Conservation (phyloP, 1,140 invertebrate genomes). For the Plectrocnemia conspersa region DNA sequence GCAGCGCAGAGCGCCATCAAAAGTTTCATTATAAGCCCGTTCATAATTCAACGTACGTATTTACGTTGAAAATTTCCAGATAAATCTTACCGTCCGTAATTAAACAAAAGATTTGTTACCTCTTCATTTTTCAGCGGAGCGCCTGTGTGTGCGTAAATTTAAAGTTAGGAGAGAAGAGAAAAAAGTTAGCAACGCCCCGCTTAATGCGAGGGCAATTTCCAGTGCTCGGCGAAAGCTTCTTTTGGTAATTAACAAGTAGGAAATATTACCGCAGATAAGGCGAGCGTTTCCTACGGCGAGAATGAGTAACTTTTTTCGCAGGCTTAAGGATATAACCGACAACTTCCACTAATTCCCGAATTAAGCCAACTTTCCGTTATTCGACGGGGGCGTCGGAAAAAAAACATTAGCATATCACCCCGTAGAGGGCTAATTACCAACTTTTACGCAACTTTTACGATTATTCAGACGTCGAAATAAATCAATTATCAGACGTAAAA, state of each 20-base stretch:
- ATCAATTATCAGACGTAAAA: no score
- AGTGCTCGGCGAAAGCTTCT: conserved; percentile 28
- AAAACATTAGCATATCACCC: conserved; percentile 35
- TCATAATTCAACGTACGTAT: no score
- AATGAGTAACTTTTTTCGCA: conserved; percentile 27
- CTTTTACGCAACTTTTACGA: no score
- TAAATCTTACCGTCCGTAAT: no score
- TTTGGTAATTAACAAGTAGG: conserved; percentile 34
- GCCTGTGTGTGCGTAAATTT: no score
- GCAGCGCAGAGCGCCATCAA: no score
- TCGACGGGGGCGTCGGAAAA: not conserved
- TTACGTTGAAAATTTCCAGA: no score
- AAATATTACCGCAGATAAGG: conserved; percentile 34
- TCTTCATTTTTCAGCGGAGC: conserved; percentile 1
- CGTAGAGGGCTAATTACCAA: conserved; percentile 35
- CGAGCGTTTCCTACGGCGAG: conserved; percentile 17
- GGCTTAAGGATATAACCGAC: conserved; percentile 9
- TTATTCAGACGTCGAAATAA: no score
- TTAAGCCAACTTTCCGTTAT: conserved; percentile 34
- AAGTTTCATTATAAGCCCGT: no score
- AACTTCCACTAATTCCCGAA: conserved; percentile 31
- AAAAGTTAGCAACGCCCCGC: no score
- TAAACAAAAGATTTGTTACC: no score
- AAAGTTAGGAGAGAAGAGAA: no score
- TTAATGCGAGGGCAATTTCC: conserved; percentile 25